A percentile compares a stretch with the other conserved stretches of the same genome.
These are phyloP conservation scores for Caerostris extrusa DNA, from an alignment of 1,140 invertebrate species.

Conservation along the genomic window DNA sequence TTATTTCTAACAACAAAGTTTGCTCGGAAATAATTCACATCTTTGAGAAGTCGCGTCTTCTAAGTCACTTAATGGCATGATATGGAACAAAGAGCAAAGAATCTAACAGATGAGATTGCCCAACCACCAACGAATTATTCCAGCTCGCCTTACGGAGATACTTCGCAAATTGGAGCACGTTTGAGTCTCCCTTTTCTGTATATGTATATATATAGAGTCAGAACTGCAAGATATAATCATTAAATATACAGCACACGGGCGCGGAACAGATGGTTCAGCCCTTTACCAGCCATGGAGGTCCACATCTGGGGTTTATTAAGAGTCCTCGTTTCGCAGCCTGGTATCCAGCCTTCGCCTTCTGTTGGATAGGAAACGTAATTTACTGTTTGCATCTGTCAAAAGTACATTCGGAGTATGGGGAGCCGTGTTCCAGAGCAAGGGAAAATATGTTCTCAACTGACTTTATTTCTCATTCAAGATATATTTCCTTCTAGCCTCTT, in stretches of 20 bases:
- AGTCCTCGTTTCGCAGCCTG: background rate
- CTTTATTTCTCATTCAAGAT: constrained; percentile 71
- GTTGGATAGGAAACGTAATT: constrained; percentile 62
- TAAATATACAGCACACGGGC: constrained; percentile 66
- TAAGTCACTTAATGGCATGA: background rate
- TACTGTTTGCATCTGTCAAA: constrained; percentile 70
- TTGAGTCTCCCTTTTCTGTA: background rate
- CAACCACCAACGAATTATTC: constrained; percentile 22
- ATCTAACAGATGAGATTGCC: background rate
- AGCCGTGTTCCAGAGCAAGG: constrained; percentile 23
- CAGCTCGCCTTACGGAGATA: constrained; percentile 16
- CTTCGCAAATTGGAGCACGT: constrained; percentile 52
- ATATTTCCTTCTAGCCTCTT: constrained; percentile 40
- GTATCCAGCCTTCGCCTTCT: background rate
- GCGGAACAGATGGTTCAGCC: constrained; percentile 57
- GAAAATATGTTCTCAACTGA: constrained; percentile 63
- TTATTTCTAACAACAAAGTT: background rate
- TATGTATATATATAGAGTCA: background rate
- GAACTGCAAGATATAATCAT: constrained; percentile 65
- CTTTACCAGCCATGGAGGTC: constrained; percentile 48
- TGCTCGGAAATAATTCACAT: background rate
- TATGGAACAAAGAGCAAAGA: background rate
- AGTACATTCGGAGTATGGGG: constrained; percentile 52
- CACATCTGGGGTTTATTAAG: constrained; percentile 72
- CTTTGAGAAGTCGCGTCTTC: background rate